A percentile compares a stretch with the other conserved stretches of the same genome.
Evolutionary conservation across 2,113 vertebrate species (phyloP).

Genomic region (Toxotes jaculatrix): DNA sequence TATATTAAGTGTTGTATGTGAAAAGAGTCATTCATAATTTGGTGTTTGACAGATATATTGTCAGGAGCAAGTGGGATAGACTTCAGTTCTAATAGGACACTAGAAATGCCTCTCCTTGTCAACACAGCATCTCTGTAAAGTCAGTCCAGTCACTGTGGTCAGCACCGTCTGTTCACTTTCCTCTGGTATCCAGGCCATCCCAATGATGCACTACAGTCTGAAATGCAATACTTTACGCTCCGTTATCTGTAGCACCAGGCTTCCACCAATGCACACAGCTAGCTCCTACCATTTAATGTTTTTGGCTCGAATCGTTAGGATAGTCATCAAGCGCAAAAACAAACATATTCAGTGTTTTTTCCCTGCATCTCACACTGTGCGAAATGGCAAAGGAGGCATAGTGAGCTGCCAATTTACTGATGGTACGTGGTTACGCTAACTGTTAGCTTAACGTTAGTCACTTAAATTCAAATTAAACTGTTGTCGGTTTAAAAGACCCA

Average conservation of each 20-base stretch:
- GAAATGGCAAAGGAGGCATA: not conserved
- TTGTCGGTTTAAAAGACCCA: not conserved
- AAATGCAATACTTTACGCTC: not conserved
- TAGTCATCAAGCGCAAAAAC: not conserved
- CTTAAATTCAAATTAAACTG: not conserved
- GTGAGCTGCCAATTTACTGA: not conserved
- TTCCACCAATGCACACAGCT: not conserved
- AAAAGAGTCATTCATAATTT: not conserved
- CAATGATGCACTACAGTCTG: not conserved
- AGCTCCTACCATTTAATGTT: not conserved
- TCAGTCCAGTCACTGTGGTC: not conserved
- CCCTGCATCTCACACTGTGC: not conserved
- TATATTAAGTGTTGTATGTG: not conserved
- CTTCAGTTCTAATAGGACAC: too few species aligned
- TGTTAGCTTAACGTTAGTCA: constrained; percentile 7
- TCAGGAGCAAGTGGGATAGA: not conserved
- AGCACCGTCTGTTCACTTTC: not conserved
- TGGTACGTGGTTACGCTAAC: not conserved
- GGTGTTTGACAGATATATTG: not conserved
- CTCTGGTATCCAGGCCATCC: not conserved
- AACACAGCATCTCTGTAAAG: not conserved
- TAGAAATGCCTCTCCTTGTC: not conserved
- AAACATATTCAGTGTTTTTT: not conserved
- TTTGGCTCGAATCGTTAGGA: not conserved
- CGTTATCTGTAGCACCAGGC: not conserved